Conservation (phyloP, 2,797 vertebrate genomes). For the Alosa sapidissima region DNA sequence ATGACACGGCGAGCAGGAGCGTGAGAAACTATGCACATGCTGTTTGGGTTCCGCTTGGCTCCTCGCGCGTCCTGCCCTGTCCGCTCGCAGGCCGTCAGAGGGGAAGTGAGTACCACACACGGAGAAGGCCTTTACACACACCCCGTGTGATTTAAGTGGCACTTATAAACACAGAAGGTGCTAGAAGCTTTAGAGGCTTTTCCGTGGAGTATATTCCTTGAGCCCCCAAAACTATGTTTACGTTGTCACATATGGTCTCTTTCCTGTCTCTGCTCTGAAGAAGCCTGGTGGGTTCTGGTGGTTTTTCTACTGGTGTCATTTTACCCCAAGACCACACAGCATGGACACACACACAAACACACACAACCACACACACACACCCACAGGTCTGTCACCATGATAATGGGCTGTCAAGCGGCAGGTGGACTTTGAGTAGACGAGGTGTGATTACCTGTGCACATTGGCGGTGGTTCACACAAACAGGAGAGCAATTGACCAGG, state of each 20-base stretch:
- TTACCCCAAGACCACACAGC: not conserved
- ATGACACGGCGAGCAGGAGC: not conserved
- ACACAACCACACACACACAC: not conserved
- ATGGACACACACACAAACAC: not conserved
- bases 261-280: not conserved
- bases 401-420: not conserved
- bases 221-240: not conserved
- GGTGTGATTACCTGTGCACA: not conserved
- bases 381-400: not conserved
- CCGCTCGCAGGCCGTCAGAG: not conserved
- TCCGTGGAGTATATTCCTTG: not conserved
- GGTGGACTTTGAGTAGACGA: not conserved
- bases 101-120: not conserved
- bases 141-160: not conserved
- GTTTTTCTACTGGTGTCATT: not conserved
- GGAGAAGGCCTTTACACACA: not conserved
- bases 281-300: not conserved
- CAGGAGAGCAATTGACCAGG: not conserved
- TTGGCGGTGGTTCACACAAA: not conserved
- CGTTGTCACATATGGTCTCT: slow-evolving; percentile 2
- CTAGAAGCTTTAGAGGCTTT: slow-evolving; percentile 12
- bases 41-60: not conserved
- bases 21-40: slow-evolving; percentile 19
- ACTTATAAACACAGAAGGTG: slow-evolving; percentile 13
- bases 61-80: not conserved